A percentile compares a stretch with the other conserved stretches of the same genome.
These are phyloP conservation scores for Lasioglossum lativentre DNA, from an alignment of 2,888 invertebrate species.

Conservation along the genomic window DNA sequence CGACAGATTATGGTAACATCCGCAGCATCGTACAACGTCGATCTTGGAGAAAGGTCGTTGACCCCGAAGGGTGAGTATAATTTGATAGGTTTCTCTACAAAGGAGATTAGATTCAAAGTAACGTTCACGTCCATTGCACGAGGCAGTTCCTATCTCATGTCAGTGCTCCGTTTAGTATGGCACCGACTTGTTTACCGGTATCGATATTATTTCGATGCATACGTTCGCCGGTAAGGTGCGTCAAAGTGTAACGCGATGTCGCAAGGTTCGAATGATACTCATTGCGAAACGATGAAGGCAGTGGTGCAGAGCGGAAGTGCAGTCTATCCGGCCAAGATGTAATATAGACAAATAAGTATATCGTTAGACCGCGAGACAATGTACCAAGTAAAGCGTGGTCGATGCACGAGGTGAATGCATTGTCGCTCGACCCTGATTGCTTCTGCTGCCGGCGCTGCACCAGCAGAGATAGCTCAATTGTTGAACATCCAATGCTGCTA, in stretches of 20 bases:
- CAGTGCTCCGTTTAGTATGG: not conserved
- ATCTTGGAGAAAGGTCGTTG: too few species aligned
- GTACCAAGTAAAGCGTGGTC: conserved; percentile 68
- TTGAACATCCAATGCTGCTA: conserved; percentile 73
- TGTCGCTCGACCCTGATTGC: conserved; percentile 80
- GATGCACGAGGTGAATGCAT: conserved; percentile 78
- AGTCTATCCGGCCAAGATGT: conserved; percentile 37
- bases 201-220: not conserved
- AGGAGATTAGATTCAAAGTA: not conserved
- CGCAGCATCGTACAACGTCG: too few species aligned
- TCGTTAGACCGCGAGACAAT: conserved; percentile 67
- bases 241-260: not conserved
- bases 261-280: conserved; percentile 15
- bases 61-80: too few species aligned
- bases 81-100: too few species aligned
- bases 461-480: conserved; percentile 81
- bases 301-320: conserved; percentile 34
- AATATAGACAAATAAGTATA: conserved; percentile 59
- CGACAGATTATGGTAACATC: too few species aligned
- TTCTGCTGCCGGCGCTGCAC: conserved; percentile 62
- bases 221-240: not conserved
- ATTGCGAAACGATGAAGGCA: conserved; percentile 31
- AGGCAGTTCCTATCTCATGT: not conserved
- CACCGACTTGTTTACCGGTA: not conserved
- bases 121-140: not conserved